Base-by-base conservation (phyloP, 2,797 vertebrate species). In the Crypturellus tataupa region DNA sequence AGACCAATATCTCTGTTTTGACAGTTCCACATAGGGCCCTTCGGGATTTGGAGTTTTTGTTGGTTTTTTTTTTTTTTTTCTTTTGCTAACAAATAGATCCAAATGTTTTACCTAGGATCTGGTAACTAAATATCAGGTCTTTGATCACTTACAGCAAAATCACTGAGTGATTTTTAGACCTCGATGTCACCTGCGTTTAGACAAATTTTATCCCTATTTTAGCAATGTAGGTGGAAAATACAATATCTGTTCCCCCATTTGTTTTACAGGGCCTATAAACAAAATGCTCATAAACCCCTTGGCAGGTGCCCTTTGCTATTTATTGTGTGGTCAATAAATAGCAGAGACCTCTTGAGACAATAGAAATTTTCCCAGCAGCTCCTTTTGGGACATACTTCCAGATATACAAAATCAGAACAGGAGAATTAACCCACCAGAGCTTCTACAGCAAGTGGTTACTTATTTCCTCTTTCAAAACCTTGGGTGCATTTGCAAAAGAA, bases 321-420 rank as follows among this genome's bases (percentile, higher is more conserved):
- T n/a, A 63, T 33, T 3, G 0, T 0, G 1, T 0, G 2, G 24
- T 55, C 47, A 49, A 49, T 24, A 49, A 49, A 49, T 24, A 49
- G 47, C 23, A 49, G 23, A 49, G 47, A 24, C 47, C 17, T 87
- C 42, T 80, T 17, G 69, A 73, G 29, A 29, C 1, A 2, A 31
- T 23, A 87, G 29, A 44, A 78, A 47, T 29, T 9, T 35, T 51
- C 46, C 33, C 37, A 51, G 25, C 37, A 10, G 21, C 20, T 68
- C 64, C 21, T 68, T n/a, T 68, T 68, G 10, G 21, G n/a, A 24
- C n/a, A 68, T 12, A 68, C 11, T 35, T 47, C 25, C 33, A 39
- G 35, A 21, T 51, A 51, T 21, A 31, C 29, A 53, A 37, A 53
- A 53, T 15, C 17, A 31, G 35, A 37, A 70, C 35, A 53, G 19